Evolutionary conservation across 2,113 vertebrate species (phyloP).

Genomic region (Pygathrix nemaeus): DNA sequence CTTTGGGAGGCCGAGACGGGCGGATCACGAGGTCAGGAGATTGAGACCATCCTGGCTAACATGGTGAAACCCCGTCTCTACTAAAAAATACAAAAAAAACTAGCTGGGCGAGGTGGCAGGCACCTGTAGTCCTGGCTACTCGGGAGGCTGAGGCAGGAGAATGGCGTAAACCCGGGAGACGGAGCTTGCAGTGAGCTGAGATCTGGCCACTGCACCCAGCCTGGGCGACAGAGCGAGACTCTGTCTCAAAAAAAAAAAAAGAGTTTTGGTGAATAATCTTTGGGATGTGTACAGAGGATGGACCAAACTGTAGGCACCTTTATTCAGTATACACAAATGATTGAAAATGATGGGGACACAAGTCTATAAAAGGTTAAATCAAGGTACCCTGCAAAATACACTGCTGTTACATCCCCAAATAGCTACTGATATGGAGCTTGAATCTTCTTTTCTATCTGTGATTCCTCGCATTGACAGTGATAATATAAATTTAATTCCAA

Average conservation of each 20-base stretch:
- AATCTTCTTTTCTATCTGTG: neutral
- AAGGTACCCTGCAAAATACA: neutral
- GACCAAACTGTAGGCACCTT: neutral
- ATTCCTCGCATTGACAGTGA: neutral
- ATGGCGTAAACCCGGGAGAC: too few relatives aligned
- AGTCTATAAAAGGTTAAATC: neutral
- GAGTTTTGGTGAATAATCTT: neutral
- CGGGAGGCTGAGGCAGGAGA: too few relatives aligned
- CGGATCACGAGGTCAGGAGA: too few relatives aligned
- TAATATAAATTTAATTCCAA: constrained; percentile 10
- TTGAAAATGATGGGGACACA: neutral
- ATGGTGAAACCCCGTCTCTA: too few relatives aligned
- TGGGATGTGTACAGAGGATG: neutral
- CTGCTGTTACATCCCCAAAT: neutral
- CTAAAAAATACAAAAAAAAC: too few relatives aligned
- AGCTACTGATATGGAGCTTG: neutral
- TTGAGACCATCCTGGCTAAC: too few relatives aligned
- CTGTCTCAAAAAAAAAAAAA: neutral
- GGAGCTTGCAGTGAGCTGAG: too few relatives aligned
- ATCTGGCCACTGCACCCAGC: too few relatives aligned
- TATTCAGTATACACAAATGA: neutral
- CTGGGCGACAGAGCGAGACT: too few relatives aligned
- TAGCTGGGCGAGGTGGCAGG: too few relatives aligned
- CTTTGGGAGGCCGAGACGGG: too few relatives aligned
- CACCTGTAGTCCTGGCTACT: too few relatives aligned